Evolutionary conservation across 2,888 invertebrate genomes (phyloP).

Genomic region (Onchidella celtica): DNA sequence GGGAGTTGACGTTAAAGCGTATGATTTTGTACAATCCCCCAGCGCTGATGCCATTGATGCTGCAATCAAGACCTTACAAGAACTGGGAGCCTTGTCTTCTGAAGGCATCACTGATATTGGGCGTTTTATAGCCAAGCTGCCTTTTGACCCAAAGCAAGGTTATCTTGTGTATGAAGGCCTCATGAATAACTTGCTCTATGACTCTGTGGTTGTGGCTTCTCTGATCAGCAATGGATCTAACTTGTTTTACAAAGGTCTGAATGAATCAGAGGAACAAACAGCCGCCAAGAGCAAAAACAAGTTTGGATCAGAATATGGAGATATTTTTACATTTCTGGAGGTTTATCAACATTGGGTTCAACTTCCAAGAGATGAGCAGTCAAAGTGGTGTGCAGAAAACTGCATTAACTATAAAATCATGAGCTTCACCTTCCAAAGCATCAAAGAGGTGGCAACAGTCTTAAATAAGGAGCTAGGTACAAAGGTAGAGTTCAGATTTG

Average conservation of each 20-base stretch:
- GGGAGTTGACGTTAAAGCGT: conserved; percentile 69
- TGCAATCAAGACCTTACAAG: conserved; percentile 66
- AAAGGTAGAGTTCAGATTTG: conserved; percentile 55
- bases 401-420: conserved; percentile 77
- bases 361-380: conserved; percentile 63
- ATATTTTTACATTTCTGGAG: conserved; percentile 69
- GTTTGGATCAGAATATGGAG: conserved; percentile 72
- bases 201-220: conserved; percentile 65
- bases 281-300: conserved; percentile 66
- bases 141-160: conserved; percentile 74
- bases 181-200: conserved; percentile 39
- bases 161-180: conserved; percentile 27
- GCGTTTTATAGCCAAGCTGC: conserved; percentile 72
- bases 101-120: conserved; percentile 72
- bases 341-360: conserved; percentile 70
- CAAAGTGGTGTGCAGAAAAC: conserved; percentile 75
- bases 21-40: conserved; percentile 78
- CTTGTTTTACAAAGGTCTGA: conserved; percentile 72
- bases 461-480: conserved; percentile 62
- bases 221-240: conserved; percentile 68
- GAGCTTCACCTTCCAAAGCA: conserved; percentile 62
- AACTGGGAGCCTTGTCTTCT: conserved; percentile 69
- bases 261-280: conserved; percentile 65
- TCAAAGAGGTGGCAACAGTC: conserved; percentile 62
- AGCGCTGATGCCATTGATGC: conserved; percentile 61